Conservation (phyloP, 1,140 invertebrate genomes). For the Drosophila orena region DNA sequence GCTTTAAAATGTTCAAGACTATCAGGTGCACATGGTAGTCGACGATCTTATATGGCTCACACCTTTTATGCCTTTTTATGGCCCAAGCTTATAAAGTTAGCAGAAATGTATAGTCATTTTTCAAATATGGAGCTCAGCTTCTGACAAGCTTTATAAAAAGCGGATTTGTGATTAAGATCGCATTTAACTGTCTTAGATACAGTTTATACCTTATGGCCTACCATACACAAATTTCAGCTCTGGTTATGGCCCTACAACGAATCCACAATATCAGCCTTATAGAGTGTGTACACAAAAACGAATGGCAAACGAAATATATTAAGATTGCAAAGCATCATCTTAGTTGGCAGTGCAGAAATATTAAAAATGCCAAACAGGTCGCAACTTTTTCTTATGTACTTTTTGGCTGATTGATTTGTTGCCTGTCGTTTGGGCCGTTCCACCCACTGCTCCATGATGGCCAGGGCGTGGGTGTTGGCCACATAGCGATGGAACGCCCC, state of each 20-base stretch:
- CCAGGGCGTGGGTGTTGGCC: conserved; percentile 10
- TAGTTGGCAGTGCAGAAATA: conserved; percentile 10
- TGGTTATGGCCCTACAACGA: conserved; percentile 8
- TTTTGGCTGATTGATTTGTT: conserved; percentile 74
- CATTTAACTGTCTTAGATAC: background rate
- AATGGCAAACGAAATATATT: conserved; percentile 3
- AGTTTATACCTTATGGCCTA: background rate
- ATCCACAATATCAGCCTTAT: background rate
- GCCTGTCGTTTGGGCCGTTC: conserved; percentile 41
- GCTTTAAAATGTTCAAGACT: background rate
- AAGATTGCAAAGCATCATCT: conserved; percentile 18
- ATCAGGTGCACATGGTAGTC: background rate
- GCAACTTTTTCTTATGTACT: conserved; percentile 35
- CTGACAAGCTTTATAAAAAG: conserved; percentile 19
- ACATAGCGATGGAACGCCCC: conserved; percentile 5
- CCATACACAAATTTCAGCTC: conserved; percentile 2
- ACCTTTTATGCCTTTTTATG: conserved; percentile 14
- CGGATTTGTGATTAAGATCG: conserved; percentile 16
- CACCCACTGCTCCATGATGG: conserved; percentile 31
- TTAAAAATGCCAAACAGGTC: conserved; percentile 67
- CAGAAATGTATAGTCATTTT: conserved; percentile 16
- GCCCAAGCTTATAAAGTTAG: background rate
- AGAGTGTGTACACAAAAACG: background rate
- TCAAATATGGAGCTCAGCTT: conserved; percentile 8
- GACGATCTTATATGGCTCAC: background rate